Percentiles rank a stretch among this genome's conserved stretches.
Evolutionary conservation across 2,113 vertebrate genomes (phyloP).

Genomic region (Perognathus longimembris): DNA sequence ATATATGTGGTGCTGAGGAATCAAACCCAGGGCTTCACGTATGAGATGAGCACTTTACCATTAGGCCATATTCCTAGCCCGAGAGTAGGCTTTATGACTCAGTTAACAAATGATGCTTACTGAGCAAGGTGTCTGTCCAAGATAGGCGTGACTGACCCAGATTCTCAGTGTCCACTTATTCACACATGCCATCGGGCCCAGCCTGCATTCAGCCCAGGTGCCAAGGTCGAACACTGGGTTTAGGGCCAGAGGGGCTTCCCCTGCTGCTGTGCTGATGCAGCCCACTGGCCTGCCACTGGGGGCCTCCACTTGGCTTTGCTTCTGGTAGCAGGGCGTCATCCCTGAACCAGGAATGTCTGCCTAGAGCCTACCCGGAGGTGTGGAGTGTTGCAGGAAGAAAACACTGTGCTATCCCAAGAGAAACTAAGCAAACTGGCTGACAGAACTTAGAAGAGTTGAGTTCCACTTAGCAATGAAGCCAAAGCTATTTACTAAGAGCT

Average conservation of each 20-base stretch:
- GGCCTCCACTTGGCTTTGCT: not conserved
- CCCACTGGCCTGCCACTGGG: not conserved
- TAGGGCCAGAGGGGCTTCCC: not conserved
- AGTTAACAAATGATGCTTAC: slow-evolving; percentile 1
- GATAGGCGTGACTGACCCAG: not conserved
- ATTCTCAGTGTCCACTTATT: not conserved
- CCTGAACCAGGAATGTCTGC: not conserved
- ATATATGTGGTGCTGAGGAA: no score
- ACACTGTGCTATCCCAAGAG: not conserved
- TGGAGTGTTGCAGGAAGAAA: slow-evolving; percentile 25
- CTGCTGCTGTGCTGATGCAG: not conserved
- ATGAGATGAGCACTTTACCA: no score
- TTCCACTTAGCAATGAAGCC: slow-evolving; percentile 15
- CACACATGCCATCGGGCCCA: not conserved
- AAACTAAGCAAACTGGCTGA: not conserved
- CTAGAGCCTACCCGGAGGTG: not conserved
- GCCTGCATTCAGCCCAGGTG: not conserved
- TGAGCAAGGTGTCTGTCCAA: not conserved
- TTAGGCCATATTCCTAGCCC: no score
- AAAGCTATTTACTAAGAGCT: not conserved
- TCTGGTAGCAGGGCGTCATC: not conserved
- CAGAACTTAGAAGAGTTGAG: not conserved
- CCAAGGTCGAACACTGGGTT: not conserved
- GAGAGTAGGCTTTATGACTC: not conserved
- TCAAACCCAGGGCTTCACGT: no score